Percentiles rank a stretch among this genome's conserved stretches.
These are phyloP conservation scores for Drosophila pegasa DNA, from an alignment of 2,888 invertebrate species.

Conservation along the genomic window DNA sequence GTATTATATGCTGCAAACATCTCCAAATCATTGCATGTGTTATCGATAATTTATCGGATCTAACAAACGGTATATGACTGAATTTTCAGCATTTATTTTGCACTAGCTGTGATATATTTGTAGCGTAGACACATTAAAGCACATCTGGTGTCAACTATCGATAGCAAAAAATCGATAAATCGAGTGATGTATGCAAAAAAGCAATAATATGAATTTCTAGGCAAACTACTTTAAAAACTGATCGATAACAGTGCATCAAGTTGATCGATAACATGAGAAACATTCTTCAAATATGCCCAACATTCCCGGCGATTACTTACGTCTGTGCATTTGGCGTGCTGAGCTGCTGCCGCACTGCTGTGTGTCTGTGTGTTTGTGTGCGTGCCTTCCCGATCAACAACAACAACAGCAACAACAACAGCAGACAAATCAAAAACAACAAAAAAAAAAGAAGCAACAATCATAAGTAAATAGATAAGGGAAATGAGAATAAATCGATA, in stretches of 20 bases:
- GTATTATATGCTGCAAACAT: not conserved
- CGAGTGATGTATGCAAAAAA: not conserved
- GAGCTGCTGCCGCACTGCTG: conserved; percentile 55
- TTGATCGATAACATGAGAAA: conserved; percentile 4
- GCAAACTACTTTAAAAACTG: not conserved
- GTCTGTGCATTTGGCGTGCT: conserved; percentile 63
- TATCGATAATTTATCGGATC: not conserved
- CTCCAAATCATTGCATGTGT: not conserved
- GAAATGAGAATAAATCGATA: conserved; percentile 31
- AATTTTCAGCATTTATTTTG: not conserved
- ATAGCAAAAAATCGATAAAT: conserved; percentile 10
- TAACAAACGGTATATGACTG: not conserved
- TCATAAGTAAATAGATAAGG: conserved; percentile 1
- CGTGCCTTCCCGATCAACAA: conserved; percentile 22
- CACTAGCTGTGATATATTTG: too few species aligned
- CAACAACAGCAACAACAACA: conserved; percentile 41
- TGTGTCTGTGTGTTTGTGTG: conserved; percentile 10
- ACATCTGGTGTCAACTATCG: not conserved
- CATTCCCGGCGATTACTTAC: conserved; percentile 56
- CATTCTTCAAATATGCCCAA: conserved; percentile 30
- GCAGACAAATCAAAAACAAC: conserved; percentile 4
- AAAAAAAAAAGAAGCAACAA: conserved; percentile 5
- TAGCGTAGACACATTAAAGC: too few species aligned
- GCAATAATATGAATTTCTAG: not conserved
- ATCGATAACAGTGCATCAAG: not conserved